Base-by-base conservation (phyloP, 2,888 invertebrate genomes). In the Ptychoptera contaminata region DNA sequence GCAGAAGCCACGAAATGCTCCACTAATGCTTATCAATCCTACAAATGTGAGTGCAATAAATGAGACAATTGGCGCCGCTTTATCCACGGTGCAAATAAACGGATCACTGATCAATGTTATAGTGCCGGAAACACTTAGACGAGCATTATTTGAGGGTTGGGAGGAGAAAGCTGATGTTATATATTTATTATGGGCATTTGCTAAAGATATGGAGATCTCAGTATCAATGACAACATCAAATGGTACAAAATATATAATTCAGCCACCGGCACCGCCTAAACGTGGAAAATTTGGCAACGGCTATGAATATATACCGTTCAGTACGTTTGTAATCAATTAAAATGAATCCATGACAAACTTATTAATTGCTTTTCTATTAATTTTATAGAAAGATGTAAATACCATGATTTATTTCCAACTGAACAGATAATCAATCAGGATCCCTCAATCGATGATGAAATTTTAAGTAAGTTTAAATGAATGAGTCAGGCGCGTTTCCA, bases 371-470 rank as follows among this genome's bases (percentile, higher is more conserved):
- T 23, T 23, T 23, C 7, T 23, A 23, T 23, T 23, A 23, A 5
- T 5, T 48, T 62, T 62, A 29, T 57, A 77, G 77, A 59, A 40
- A 67, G 69, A 49, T 77, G 77, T 59, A 68, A 67, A 49, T 71
- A 74, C 53, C 76, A 75, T 53, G 73, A 77, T 46, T 72, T 76
- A 66, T 78, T 79, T 53, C 71, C 72, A 3, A 64, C 68, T 8
- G 69, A 71, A 1, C 64, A 67, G 46, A 66, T 68, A n/a, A 54
- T 71, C 15, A 65, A 62, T 46, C 58, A 55, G 46, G 71, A 74
- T 54, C 70, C 70, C 1, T 67, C 70, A 16, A 59, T 74, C 35
- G 72, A 76, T 54, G 62, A 65, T 45, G 68, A 67, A 37, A 63
- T 75, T 44, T 60, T 76, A 54, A 73, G 76, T 76, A 60, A 65